Conservation (phyloP, 2,797 vertebrate species). For the Pseudomugil tenellus region DNA sequence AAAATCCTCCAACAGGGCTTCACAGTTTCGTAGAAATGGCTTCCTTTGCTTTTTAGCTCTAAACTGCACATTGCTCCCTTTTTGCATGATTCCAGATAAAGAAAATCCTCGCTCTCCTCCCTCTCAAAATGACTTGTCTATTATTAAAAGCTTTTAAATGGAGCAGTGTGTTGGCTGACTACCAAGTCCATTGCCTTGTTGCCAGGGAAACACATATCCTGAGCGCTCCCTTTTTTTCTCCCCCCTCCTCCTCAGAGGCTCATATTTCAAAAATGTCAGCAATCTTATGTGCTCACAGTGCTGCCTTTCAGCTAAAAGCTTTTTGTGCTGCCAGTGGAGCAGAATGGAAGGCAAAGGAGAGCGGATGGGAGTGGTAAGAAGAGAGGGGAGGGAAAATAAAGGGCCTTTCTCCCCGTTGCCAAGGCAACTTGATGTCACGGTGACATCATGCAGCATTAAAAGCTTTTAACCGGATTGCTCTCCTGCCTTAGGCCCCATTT, state of each 20-base stretch:
- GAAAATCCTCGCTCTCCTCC: constrained; percentile 42
- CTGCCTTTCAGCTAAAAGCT: constrained; percentile 99
- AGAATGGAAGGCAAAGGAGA: constrained; percentile 55
- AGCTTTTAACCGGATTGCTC: constrained; percentile 99
- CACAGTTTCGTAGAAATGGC: constrained; percentile 29
- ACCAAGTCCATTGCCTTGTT: constrained; percentile 73
- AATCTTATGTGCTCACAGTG: constrained; percentile 86
- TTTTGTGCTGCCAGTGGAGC: constrained; percentile 92
- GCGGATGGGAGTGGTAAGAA: constrained; percentile 65
- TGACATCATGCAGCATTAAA: constrained; percentile 99
- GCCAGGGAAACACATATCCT: constrained; percentile 78
- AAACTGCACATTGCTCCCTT: constrained; percentile 32
- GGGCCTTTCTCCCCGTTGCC: constrained; percentile 92
- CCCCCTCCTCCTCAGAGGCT: constrained; percentile 61
- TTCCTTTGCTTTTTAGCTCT: constrained; percentile 36
- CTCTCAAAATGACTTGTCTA: constrained; percentile 63
- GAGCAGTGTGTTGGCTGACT: constrained; percentile 71
- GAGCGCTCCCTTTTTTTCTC: constrained; percentile 6
- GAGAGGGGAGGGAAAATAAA: constrained; percentile 68
- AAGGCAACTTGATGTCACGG: constrained; percentile 98
- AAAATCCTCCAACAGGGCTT: constrained; percentile 25
- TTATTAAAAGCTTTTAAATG: constrained; percentile 88
- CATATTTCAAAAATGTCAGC: constrained; percentile 93
- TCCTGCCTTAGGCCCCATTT: constrained; percentile 99
- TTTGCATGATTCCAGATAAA: constrained; percentile 45